Evolutionary conservation across 2,797 vertebrate species (phyloP), one percentile per base, ranked within the genome.

Genomic region (Sparus aurata): DNA sequence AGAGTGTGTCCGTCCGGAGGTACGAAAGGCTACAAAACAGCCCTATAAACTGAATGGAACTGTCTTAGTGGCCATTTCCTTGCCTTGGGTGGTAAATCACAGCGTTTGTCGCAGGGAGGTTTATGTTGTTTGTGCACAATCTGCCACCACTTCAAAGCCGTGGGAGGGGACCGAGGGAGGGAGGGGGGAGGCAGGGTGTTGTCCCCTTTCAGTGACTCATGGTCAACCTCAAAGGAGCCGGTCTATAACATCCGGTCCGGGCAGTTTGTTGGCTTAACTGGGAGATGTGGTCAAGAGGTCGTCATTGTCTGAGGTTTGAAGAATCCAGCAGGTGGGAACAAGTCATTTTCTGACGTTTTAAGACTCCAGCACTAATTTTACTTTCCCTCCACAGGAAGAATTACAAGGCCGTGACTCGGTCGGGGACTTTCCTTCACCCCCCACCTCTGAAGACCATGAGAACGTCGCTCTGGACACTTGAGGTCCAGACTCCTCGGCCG

Each of bases 71-170:
- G 87, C 90, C 83, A 85, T 93, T 94, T 93, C 92, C 92, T 92
- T 80, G 82, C 69, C 83, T 83, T 71, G 90, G 90, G 89, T 93
- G 87, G 90, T 93, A 89, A 91, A 93, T 91, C 86, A 80, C 82
- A 82, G 86, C 47, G 88, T 89, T 91, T 91, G 92, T 94, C 93
- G 53, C 84, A 79, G 92, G 89, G 90, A 87, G 79, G 79, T 95
- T 95, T 93, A 89, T 87, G 92, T 93, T 92, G 91, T 93, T 91
- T 93, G 89, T 89, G 87, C 85, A 91, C 89, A 91, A 92, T 91
- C 89, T 91, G 82, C 86, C 87, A 88, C 92, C 94, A 94, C 93
- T 94, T 95, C 94, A 95, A 95, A 95, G 94, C 84, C 25, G 59
- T 79, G 77, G 87, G 87, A 83, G 87, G 89, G 74, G 74, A 77